phyloP scores from a whole-genome alignment of 2,797 vertebrate species.

The Sebastes diploproa region DNA sequence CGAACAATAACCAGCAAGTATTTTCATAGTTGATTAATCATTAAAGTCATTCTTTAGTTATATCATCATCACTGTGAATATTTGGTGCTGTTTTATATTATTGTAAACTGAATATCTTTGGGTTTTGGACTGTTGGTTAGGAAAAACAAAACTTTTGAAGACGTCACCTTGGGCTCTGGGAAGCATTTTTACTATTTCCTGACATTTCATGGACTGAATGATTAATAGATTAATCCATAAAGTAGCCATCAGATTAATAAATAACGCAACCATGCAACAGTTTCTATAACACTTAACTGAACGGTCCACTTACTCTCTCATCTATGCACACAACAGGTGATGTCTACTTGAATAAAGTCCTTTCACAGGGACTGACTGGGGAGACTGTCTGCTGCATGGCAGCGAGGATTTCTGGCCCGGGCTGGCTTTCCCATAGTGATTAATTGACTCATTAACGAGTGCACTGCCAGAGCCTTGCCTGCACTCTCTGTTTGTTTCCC shows the following conservation, averaged over 20 bases:
- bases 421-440: neutral
- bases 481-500: neutral
- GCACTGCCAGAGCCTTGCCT: neutral
- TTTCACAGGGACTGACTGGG: neutral
- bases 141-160: neutral
- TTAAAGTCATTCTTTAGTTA: neutral
- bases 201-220: neutral
- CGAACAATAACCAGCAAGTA: neutral
- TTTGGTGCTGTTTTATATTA: neutral
- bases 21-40: neutral
- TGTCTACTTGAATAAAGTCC: neutral
- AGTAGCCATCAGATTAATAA: neutral
- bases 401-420: neutral
- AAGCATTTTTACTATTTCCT: neutral
- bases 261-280: neutral
- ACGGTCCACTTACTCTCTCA: neutral
- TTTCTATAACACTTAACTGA: neutral
- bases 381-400: neutral
- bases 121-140: neutral
- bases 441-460: neutral
- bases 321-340: neutral
- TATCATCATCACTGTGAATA: neutral
- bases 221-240: neutral
- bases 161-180: neutral
- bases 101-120: neutral